phyloP scores from a whole-genome alignment of 2,888 invertebrate genomes.

The Hemithea aestivaria region DNA sequence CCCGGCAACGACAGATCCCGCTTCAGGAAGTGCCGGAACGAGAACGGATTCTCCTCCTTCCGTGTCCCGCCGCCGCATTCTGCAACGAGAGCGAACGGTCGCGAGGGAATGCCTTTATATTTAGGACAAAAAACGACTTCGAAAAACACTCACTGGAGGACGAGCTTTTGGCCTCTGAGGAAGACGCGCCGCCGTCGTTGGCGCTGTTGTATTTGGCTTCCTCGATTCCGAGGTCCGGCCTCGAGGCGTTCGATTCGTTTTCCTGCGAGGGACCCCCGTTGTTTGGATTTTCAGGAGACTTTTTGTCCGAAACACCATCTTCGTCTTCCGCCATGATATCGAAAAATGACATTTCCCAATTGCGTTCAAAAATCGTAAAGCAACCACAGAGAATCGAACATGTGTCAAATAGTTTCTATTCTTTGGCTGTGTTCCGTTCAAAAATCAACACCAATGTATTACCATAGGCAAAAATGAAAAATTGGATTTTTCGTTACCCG shows the following conservation, averaged over 20 bases:
- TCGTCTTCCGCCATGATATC: slow-evolving; percentile 78
- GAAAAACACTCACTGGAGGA: slow-evolving; percentile 68
- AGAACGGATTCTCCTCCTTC: slow-evolving; percentile 88
- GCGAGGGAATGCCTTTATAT: slow-evolving; percentile 56
- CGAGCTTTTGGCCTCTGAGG: slow-evolving; percentile 61
- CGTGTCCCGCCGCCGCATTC: slow-evolving; percentile 68
- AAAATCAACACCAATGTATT: no score
- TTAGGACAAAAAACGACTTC: slow-evolving; percentile 73
- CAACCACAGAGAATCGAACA: background rate
- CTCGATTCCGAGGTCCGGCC: slow-evolving; percentile 73
- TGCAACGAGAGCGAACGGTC: slow-evolving; percentile 51
- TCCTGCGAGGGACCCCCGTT: slow-evolving; percentile 55
- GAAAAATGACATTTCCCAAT: slow-evolving; percentile 59
- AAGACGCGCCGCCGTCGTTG: slow-evolving; percentile 58
- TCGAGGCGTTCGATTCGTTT: slow-evolving; percentile 59
- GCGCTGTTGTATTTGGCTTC: slow-evolving; percentile 67
- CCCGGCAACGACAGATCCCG: slow-evolving; percentile 79
- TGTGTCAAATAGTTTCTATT: no score
- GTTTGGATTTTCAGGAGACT: slow-evolving; percentile 68
- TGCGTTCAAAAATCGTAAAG: slow-evolving; percentile 39
- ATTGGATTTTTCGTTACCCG: background rate
- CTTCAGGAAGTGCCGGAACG: slow-evolving; percentile 90
- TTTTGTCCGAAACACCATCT: slow-evolving; percentile 73
- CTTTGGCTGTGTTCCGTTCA: no score
- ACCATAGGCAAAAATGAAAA: slow-evolving; percentile 9